Base-by-base conservation (phyloP, 2,797 vertebrate species). In the Geotrypetes seraphini region DNA sequence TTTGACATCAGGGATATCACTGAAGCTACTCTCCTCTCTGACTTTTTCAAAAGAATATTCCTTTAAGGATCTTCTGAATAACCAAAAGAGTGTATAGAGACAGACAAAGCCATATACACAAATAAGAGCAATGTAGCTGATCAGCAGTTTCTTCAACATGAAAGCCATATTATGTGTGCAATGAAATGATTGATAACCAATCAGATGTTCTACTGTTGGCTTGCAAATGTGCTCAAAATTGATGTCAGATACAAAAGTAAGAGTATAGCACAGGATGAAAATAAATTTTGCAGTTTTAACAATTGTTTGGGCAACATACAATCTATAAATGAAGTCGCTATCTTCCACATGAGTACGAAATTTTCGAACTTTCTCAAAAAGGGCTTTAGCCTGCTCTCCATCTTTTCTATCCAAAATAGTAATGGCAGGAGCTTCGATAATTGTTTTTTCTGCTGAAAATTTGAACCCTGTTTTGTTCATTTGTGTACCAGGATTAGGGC, bases 131-230 rank as follows among this genome's bases (percentile, higher is more conserved):
- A 99, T 97, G 22, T 99, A 99, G 61, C 94, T 95, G 43, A 97
- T 82, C 1, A 97, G 90, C 11, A 99, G 81, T 61, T 98, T 99
- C 62, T 88, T 94, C 39, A 98, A 44, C 92, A 99, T 96, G 38
- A 91, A 97, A 8, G 96, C 96, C 96, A 99, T 96, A 41, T 97
- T 97, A 59, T 99, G 96, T 2, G 96, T 97, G 44, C 96, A 99
- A 17, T 90, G 84, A 50, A 98, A 99, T 37, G 81, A 79, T 2
- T 79, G 63, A 13, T 98, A 99, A 25, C 96, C 96, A 2, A 89
- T 98, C 64, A 99, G 76, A 60, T 97, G 92, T 47, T 95, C 92
- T 7, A 97, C 92, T 51, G 90, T 78, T 0, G 93, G 94, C 50
- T 71, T 77, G 57, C 96, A 99, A 21, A 76, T 72, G 13, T 98